These are phyloP conservation scores for Nephotettix cincticeps DNA, from an alignment of 1,140 invertebrate species.

Conservation along the genomic window DNA sequence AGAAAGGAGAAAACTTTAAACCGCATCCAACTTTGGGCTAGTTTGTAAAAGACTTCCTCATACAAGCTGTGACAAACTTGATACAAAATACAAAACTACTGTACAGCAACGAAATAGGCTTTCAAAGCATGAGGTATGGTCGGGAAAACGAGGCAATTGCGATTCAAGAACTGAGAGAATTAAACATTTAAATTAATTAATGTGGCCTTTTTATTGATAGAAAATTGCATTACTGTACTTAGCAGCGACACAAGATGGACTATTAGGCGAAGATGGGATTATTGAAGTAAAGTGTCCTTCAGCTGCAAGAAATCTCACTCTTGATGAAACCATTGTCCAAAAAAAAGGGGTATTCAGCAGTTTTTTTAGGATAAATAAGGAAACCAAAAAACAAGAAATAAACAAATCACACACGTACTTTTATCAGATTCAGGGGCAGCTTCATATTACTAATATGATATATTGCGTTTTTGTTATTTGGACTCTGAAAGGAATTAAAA, in stretches of 20 bases:
- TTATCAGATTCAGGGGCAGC: slow-evolving; percentile 43
- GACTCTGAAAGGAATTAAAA: slow-evolving; percentile 24
- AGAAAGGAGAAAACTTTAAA: slow-evolving; percentile 1
- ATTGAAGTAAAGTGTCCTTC: slow-evolving; percentile 38
- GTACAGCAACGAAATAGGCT: neutral
- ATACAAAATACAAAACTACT: neutral
- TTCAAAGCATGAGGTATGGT: neutral
- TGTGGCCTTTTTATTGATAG: slow-evolving; percentile 47
- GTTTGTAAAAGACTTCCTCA: neutral
- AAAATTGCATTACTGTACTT: slow-evolving; percentile 41
- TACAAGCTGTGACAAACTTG: neutral
- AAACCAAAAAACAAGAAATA: slow-evolving; percentile 33
- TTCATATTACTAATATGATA: neutral
- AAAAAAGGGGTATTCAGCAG: neutral
- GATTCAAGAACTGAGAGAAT: neutral
- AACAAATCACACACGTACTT: slow-evolving; percentile 40
- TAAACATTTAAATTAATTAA: neutral
- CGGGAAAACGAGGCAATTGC: neutral
- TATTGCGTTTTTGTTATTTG: slow-evolving; percentile 15
- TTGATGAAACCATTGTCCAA: neutral
- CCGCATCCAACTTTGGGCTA: slow-evolving; percentile 8
- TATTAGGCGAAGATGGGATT: slow-evolving; percentile 42
- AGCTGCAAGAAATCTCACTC: neutral
- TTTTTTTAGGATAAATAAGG: slow-evolving; percentile 13
- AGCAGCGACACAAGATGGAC: slow-evolving; percentile 48